These are phyloP conservation scores for Glyphotaelius pellucidus DNA, from an alignment of 2,888 invertebrate species.

Conservation along the genomic window DNA sequence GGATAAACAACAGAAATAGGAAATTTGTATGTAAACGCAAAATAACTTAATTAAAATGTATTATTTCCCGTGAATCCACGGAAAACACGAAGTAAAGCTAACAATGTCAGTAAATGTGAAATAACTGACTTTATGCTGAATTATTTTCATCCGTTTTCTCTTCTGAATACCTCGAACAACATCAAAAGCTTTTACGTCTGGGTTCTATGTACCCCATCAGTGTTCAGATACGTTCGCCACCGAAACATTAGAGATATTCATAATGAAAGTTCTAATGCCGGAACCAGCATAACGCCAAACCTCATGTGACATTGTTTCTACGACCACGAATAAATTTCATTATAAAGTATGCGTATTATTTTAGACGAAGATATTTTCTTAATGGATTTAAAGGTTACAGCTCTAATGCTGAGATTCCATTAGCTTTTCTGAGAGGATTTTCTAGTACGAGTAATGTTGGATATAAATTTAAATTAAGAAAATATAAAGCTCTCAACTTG, in stretches of 20 bases:
- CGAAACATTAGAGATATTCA: slow-evolving; percentile 10
- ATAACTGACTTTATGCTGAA: neutral
- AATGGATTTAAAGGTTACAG: slow-evolving; percentile 31
- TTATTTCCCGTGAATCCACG: neutral
- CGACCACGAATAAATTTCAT: slow-evolving; percentile 36
- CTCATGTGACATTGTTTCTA: slow-evolving; percentile 36
- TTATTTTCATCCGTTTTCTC: neutral
- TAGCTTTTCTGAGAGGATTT: slow-evolving; percentile 38
- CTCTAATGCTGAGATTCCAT: slow-evolving; percentile 19
- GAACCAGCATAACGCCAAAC: neutral
- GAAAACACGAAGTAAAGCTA: neutral
- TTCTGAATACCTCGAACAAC: neutral
- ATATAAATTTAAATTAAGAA: slow-evolving; percentile 10
- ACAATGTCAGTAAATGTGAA: neutral
- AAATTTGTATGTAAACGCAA: neutral
- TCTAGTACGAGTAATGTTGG: neutral
- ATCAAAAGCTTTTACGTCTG: neutral
- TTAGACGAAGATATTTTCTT: slow-evolving; percentile 23
- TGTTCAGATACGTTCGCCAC: neutral
- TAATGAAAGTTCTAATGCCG: slow-evolving; percentile 20
- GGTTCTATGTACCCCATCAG: neutral
- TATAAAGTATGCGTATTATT: slow-evolving; percentile 16
- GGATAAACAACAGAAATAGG: neutral
- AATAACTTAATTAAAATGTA: neutral
- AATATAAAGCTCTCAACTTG: neutral